Evolutionary conservation across 1,140 invertebrate genomes (phyloP), one percentile per base, ranked within the genome.

Genomic region (Araneus ventricosus): DNA sequence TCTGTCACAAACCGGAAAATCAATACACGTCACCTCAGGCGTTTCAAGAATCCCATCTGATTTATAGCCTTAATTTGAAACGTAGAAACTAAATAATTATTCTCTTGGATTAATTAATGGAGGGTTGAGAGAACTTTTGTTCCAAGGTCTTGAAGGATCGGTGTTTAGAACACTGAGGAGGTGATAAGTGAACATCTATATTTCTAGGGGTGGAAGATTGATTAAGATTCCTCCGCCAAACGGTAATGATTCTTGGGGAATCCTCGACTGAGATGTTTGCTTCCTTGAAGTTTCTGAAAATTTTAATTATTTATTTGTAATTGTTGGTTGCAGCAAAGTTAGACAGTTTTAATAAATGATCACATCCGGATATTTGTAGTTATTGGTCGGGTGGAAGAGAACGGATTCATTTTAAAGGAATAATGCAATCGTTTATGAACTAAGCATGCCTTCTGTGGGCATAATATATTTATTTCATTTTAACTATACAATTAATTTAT

Each of bases 71-170:
- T 59, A 88, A 88, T 88, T 67, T 34, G 61, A 67, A 88, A 88
- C 39, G 52, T 59, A 67, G 86, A 88, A 88, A 88, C 86, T 70
- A 70, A 88, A 88, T 88, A 88, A 88, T 88, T 88, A 88, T 88
- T 75, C 63, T 70, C n/a, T 20, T 24, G 30, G 86, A 67, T 88
- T 88, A 88, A 88, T 70, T 67, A 37, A 88, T 88, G 86, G 61
- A n/a, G 39, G 39, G 45, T 52, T 57, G 85, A 52, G 61, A 39
- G 86, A 88, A 70, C 86, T 67, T 70, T 24, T 88, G 86, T 70
- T 88, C 45, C 45, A 10, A n/a, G 27, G 34, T 52, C 27, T 20
- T 86, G 27, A 17, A 34, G 59, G 84, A 86, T 86, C 52, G 27
- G 27, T 59, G 84, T 86, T 86, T 52, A 30, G 52, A 86, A 86